Conservation (phyloP, 2,797 vertebrate species). For the Ctenochaetus hawaiiensis region DNA sequence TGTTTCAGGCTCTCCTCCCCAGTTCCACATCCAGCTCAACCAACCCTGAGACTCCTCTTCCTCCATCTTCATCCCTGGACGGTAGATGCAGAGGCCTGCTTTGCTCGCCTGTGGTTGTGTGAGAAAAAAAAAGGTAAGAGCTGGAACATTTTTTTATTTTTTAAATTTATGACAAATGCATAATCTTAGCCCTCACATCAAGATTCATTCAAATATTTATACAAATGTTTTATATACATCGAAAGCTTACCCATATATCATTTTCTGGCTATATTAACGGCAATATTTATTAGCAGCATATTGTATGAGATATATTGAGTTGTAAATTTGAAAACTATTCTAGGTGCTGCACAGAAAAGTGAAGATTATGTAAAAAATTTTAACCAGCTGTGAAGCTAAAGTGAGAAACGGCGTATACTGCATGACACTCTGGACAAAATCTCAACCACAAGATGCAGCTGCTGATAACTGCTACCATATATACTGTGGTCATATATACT, state of each 20-base stretch:
- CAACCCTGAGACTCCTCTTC: constrained; percentile 93
- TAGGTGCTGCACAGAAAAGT: not conserved
- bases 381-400: not conserved
- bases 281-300: not conserved
- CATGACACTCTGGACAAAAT: not conserved
- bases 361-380: not conserved
- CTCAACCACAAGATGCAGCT: not conserved
- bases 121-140: not conserved
- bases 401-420: not conserved
- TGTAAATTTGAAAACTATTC: not conserved
- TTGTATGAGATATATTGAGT: not conserved
- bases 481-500: constrained; percentile 3
- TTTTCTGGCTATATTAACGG: not conserved
- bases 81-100: constrained; percentile 91
- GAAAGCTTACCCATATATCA: not conserved
- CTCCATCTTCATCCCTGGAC: constrained; percentile 90
- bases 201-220: not conserved
- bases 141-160: not conserved
- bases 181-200: not conserved
- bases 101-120: constrained; percentile 88
- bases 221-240: not conserved
- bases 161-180: not conserved
- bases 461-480: not conserved
- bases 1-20: constrained; percentile 84
- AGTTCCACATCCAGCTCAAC: constrained; percentile 95